Evolutionary conservation across 1,140 invertebrate genomes (phyloP), one percentile per base, ranked within the genome.

Genomic region (Heliconius hewitsoni): DNA sequence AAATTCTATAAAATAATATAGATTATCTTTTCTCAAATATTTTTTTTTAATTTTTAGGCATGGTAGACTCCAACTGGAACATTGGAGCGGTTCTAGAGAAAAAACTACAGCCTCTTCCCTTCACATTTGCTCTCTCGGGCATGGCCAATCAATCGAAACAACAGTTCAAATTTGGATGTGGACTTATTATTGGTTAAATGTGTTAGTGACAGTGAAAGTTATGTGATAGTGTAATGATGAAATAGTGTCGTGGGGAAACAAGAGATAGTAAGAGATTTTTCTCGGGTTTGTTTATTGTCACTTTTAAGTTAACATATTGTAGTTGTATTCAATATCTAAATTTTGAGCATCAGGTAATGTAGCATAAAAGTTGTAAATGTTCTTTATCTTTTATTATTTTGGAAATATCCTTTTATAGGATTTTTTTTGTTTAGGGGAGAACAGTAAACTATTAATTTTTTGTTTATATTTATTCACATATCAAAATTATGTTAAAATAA

Each of bases 21-120:
- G 0, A 46, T 46, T 46, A 46, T 46, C 6, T 55, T 57, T 72
- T 5, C 8, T 19, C 8, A 18, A 85, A 52, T 75, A 37, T 34
- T 60, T 71, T 46, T 52, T 46, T 72, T 57, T 27, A 5, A 74
- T 46, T 85, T 85, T 34, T 91, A 98, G 98, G 98, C 87, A 97
- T 97, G 90, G 95, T 99, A 60, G 99, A 99, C 94, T 98, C 98
- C 73, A 99, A 99, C 94, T 99, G 98, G 98, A 98, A 97, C 78
- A 97, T 99, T 52, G 98, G 97, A 77, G 98, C 97, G 2, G 98
- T 99, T 1, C 94, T 99, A 83, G 99, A 99, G 93, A 99, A 99
- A 95, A 97, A 98, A 95, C 94, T 99, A 57, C 96, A 97, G 85
- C 98, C 98, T 34, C 95, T 99, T 85, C 99, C 99, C 78, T 99